phyloP scores from a whole-genome alignment of 2,888 invertebrate genomes.

The Microplitis manilae region DNA sequence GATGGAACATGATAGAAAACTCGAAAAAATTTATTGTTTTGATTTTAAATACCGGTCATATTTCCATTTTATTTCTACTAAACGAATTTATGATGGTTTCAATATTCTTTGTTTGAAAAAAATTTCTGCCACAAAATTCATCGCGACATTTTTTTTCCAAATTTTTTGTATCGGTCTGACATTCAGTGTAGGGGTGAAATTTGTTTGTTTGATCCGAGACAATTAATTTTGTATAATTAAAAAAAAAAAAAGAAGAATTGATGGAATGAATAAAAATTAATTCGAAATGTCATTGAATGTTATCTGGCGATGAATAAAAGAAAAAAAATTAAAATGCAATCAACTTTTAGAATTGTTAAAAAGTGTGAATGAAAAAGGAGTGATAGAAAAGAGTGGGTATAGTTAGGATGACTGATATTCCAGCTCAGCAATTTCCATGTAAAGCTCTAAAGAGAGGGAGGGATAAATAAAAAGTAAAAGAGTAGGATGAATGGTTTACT shows the following conservation, averaged over 20 bases:
- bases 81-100: too few relatives aligned
- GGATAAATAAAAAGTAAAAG: background rate
- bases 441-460: slow-evolving; percentile 17
- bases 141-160: too few relatives aligned
- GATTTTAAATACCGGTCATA: too few relatives aligned
- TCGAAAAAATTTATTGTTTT: background rate
- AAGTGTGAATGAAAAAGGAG: slow-evolving; percentile 25
- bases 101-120: too few relatives aligned
- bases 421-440: slow-evolving; percentile 40
- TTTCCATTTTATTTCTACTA: too few relatives aligned
- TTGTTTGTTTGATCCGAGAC: too few relatives aligned
- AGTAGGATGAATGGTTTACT: slow-evolving; percentile 7
- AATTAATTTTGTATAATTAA: background rate
- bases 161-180: too few relatives aligned
- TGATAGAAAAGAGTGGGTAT: background rate
- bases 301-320: background rate
- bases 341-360: slow-evolving; percentile 22
- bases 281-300: background rate
- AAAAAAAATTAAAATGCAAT: slow-evolving; percentile 25
- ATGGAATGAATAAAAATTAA: background rate
- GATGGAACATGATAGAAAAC: background rate
- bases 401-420: slow-evolving; percentile 35
- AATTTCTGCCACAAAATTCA: too few relatives aligned
- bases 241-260: slow-evolving; percentile 14
- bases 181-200: too few relatives aligned